These are phyloP conservation scores for Drosophila simulans DNA, from an alignment of 1,140 invertebrate species.

Conservation along the genomic window DNA sequence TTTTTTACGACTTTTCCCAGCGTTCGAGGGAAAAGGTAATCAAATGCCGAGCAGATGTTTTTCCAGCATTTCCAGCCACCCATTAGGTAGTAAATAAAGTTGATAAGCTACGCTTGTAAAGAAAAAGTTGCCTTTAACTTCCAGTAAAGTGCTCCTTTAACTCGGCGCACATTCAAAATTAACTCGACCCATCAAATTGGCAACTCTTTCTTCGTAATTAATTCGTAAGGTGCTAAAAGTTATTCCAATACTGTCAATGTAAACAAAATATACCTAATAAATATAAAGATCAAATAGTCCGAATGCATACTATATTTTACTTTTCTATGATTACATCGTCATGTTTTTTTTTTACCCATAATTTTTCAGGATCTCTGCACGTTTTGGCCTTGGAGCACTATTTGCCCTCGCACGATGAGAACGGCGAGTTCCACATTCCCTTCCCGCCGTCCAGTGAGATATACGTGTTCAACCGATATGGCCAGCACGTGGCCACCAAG, in stretches of 20 bases:
- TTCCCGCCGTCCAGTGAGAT: constrained; percentile 96
- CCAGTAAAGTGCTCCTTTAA: neutral
- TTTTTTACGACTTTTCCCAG: constrained; percentile 9
- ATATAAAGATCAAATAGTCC: too few relatives aligned
- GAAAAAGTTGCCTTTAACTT: constrained; percentile 3
- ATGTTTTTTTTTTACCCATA: too few relatives aligned
- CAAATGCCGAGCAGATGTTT: constrained; percentile 19
- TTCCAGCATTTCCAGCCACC: constrained; percentile 14
- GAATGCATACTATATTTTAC: neutral
- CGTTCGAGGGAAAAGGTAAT: constrained; percentile 6
- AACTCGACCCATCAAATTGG: neutral
- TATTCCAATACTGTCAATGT: too few relatives aligned
- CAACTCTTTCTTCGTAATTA: neutral
- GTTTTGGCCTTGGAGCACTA: constrained; percentile 96
- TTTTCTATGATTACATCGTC: too few relatives aligned
- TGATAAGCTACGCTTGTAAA: constrained; percentile 14
- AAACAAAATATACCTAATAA: too few relatives aligned
- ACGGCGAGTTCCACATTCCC: constrained; percentile 96
- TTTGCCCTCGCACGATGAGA: constrained; percentile 94
- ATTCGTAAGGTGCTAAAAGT: neutral
- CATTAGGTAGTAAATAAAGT: constrained; percentile 35
- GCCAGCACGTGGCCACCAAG: constrained; percentile 96
- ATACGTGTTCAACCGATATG: constrained; percentile 97
- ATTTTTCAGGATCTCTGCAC: constrained; percentile 88
- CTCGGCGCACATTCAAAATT: neutral